phyloP scores from a whole-genome alignment of 2,113 vertebrate species.

The Salvelinus namaycush region DNA sequence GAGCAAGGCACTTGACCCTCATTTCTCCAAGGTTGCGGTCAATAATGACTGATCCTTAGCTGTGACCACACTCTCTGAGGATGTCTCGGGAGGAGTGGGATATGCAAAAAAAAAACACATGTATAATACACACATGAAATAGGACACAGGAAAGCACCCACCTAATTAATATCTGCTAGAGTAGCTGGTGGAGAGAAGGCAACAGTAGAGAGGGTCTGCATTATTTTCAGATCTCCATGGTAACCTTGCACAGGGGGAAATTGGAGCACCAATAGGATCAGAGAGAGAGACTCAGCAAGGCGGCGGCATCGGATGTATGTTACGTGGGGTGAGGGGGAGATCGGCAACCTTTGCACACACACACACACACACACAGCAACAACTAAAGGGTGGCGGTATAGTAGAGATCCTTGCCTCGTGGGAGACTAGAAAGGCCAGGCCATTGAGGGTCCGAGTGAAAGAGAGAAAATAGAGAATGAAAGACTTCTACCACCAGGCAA shows the following conservation, averaged over 20 bases:
- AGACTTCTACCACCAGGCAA: conserved; percentile 37
- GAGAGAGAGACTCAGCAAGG: conserved; percentile 6
- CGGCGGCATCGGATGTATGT: conserved; percentile 33
- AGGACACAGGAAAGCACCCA: too few relatives aligned
- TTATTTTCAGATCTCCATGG: conserved; percentile 73
- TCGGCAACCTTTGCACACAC: background rate
- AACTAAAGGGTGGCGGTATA: conserved; percentile 49
- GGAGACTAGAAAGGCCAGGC: conserved; percentile 61
- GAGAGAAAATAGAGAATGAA: conserved; percentile 1
- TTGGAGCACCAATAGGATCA: conserved; percentile 65
- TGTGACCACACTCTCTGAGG: too few relatives aligned
- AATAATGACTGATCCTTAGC: too few relatives aligned
- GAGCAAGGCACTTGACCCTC: too few relatives aligned
- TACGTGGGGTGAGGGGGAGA: conserved; percentile 55
- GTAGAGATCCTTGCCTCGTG: conserved; percentile 42
- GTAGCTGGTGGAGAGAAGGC: conserved; percentile 57
- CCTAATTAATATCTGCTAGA: background rate
- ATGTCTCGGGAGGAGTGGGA: too few relatives aligned
- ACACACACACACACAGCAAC: conserved; percentile 47
- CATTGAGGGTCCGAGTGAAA: conserved; percentile 51
- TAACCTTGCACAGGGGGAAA: conserved; percentile 60
- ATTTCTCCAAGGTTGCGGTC: too few relatives aligned
- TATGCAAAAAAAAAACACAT: too few relatives aligned
- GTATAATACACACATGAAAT: too few relatives aligned
- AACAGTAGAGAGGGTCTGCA: conserved; percentile 61